Conservation (phyloP, 2,113 vertebrate species). For the Antechinus stuartii region DNA sequence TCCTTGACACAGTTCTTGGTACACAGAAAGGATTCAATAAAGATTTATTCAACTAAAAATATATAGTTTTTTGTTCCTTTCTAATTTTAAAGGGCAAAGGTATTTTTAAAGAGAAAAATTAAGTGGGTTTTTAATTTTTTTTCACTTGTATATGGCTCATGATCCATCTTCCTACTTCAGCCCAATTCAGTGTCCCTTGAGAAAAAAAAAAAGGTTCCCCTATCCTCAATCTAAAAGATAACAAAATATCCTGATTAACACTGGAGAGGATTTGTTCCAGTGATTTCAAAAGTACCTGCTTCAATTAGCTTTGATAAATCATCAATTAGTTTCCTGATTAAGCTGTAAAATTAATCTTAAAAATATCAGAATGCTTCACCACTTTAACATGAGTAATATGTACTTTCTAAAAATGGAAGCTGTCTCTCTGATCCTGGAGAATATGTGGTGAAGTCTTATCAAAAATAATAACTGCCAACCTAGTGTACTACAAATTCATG, state of each 20-base stretch:
- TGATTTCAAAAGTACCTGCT: neutral
- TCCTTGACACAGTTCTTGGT: neutral
- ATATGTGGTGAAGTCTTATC: neutral
- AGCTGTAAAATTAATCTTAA: constrained; percentile 9
- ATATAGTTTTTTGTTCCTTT: neutral
- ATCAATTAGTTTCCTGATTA: neutral
- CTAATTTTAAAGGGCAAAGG: neutral
- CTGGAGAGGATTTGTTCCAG: neutral
- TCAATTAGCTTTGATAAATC: constrained; percentile 5
- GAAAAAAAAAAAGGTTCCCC: neutral
- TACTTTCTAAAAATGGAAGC: neutral
- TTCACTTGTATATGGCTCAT: neutral
- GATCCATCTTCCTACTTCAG: neutral
- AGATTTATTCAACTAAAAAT: neutral
- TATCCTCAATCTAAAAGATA: neutral
- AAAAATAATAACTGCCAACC: neutral
- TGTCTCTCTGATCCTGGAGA: neutral
- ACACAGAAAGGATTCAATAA: neutral
- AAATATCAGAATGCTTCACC: neutral
- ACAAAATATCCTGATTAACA: neutral
- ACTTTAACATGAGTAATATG: neutral
- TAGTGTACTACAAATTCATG: neutral
- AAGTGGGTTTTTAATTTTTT: neutral
- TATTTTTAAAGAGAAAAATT: neutral
- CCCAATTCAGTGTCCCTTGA: neutral